phyloP scores from a whole-genome alignment of 1,140 invertebrate genomes.

The Calephelis virginiensis region DNA sequence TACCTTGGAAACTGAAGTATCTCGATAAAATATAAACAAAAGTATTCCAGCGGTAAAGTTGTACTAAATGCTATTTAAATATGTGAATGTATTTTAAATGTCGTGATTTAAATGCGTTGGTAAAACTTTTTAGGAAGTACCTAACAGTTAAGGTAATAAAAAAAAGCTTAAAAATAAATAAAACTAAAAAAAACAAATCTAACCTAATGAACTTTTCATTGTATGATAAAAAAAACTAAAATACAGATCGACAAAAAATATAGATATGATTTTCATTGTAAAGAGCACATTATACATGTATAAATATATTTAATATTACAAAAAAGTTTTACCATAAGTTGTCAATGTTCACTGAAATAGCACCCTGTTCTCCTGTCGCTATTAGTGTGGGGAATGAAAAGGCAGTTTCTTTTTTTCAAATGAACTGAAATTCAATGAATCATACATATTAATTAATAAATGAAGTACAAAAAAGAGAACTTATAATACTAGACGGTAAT shows the following conservation, averaged over 20 bases:
- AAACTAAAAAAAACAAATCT: too few relatives aligned
- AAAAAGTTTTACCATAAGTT: conserved; percentile 35
- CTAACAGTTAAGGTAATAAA: too few relatives aligned
- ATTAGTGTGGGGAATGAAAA: conserved; percentile 62
- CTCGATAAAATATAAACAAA: neutral
- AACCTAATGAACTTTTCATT: too few relatives aligned
- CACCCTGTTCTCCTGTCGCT: conserved; percentile 71
- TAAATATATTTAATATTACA: conserved; percentile 14
- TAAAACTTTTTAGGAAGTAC: conserved; percentile 42
- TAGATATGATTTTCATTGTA: too few relatives aligned
- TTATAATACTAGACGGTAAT: too few relatives aligned
- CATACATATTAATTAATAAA: conserved; percentile 1
- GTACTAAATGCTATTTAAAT: conserved; percentile 20
- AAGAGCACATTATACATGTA: neutral
- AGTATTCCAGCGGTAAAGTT: neutral
- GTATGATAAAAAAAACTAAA: too few relatives aligned
- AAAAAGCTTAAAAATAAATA: too few relatives aligned
- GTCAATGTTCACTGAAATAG: conserved; percentile 64
- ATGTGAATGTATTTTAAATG: conserved; percentile 39
- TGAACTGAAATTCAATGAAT: conserved; percentile 33
- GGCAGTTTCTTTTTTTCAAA: conserved; percentile 42
- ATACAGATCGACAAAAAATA: too few relatives aligned
- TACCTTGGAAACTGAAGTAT: neutral
- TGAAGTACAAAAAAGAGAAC: too few relatives aligned
- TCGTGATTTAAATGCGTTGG: conserved; percentile 45